Evolutionary conservation across 2,797 vertebrate genomes (phyloP), one percentile per base, ranked within the genome.

Genomic region (Botia kubotai): DNA sequence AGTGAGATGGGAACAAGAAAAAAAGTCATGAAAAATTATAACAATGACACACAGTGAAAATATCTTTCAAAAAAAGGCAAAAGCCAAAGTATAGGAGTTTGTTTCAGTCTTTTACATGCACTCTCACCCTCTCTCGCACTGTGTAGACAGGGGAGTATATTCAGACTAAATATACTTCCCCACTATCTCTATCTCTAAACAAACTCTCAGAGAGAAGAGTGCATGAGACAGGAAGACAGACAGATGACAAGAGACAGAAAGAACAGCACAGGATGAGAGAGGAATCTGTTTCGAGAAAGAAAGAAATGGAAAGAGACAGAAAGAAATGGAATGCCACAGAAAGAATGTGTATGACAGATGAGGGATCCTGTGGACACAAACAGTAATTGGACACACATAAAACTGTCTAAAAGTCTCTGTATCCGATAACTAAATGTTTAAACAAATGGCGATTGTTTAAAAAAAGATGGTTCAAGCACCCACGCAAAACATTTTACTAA

Each of bases 81-180:
- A 76, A 36, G 12, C 17, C 33, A 36, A 13, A 55, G 21, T 4
- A 14, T 68, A 33, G 17, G 5, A 53, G n/a, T 14, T 21, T 17
- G 0, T 8, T n/a, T 23, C 48, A 33, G 21, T 60, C 50, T 75
- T 33, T 79, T 29, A 2, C 55, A 79, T 83, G 82, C 73, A 65
- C 73, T 74, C 77, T 72, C 12, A 36, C 82, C 36, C 53, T 82
- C 81, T 33, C 82, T 84, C 84, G 86, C 80, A 77, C 88, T 70
- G 90, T 86, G 92, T 90, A 93, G 92, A 93, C 91, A 89, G 91
- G 90, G 90, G 91, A 93, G 92, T 91, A 92, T 91, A 89, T 89
- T 89, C 90, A 87, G 90, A 90, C 90, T 92, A 92, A 93, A 93
- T 91, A 90, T 90, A 91, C 93, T 90, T 89, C 89, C 91, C 89